Evolutionary conservation across 2,888 invertebrate species (phyloP).

Genomic region (Plebejus anna): DNA sequence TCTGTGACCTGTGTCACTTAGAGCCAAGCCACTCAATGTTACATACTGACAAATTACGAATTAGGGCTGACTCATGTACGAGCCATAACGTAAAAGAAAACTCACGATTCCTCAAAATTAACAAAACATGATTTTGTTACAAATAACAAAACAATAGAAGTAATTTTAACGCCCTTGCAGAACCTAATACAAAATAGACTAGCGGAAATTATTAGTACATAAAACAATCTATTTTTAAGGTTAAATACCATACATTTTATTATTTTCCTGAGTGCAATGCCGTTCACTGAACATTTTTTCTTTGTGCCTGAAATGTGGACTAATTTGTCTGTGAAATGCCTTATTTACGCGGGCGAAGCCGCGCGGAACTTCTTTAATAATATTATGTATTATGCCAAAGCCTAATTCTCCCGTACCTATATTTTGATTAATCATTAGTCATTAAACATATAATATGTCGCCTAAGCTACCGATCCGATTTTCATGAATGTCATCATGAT

Average conservation of each 20-base stretch:
- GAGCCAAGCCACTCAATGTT: too few relatives aligned
- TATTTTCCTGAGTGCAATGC: neutral
- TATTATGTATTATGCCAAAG: too few relatives aligned
- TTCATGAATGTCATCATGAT: too few relatives aligned
- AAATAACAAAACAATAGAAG: slow-evolving; percentile 5
- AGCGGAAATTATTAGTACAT: slow-evolving; percentile 23
- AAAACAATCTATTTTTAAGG: slow-evolving; percentile 24
- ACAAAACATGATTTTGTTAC: neutral
- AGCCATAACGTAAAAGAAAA: neutral
- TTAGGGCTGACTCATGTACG: neutral
- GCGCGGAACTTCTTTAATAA: too few relatives aligned
- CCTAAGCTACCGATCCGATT: too few relatives aligned
- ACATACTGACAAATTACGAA: neutral
- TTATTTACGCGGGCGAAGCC: too few relatives aligned
- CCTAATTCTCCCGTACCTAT: too few relatives aligned
- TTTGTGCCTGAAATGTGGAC: neutral
- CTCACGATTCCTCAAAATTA: neutral
- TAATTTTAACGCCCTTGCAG: neutral
- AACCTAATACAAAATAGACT: slow-evolving; percentile 4
- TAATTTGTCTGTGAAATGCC: too few relatives aligned
- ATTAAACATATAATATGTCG: too few relatives aligned
- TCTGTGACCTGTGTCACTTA: too few relatives aligned
- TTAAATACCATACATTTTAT: slow-evolving; percentile 21
- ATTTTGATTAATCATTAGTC: too few relatives aligned
- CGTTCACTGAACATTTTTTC: slow-evolving; percentile 16